phyloP scores from a whole-genome alignment of 2,797 vertebrate species.

The Saxicola maurus region DNA sequence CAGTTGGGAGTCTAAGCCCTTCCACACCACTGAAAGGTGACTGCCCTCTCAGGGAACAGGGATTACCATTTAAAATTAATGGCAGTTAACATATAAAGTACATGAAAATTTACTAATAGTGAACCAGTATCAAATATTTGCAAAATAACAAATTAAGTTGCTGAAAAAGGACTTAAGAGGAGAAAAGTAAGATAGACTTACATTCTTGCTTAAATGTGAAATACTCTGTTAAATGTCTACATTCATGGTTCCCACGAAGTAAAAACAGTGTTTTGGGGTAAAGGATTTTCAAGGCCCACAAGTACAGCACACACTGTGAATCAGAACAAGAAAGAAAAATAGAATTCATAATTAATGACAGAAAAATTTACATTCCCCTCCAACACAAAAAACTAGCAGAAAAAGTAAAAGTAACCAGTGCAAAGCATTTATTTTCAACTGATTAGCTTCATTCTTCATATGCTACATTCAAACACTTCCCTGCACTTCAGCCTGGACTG shows the following conservation, averaged over 20 bases:
- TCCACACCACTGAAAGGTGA: background rate
- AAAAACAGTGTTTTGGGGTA: slow-evolving; percentile 99
- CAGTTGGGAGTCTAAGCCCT: background rate
- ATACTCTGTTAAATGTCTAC: slow-evolving; percentile 99
- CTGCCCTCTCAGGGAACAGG: background rate
- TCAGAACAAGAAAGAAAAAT: slow-evolving; percentile 23
- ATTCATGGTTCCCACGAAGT: slow-evolving; percentile 99
- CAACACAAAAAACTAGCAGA: background rate
- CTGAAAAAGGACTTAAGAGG: background rate
- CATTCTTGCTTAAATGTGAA: slow-evolving; percentile 99
- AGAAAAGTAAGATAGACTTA: slow-evolving; percentile 77
- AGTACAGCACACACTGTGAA: slow-evolving; percentile 87
- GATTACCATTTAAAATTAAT: background rate
- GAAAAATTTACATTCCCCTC: background rate
- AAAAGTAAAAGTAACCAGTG: background rate
- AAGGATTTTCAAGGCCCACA: slow-evolving; percentile 93
- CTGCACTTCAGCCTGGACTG: background rate
- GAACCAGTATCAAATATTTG: background rate
- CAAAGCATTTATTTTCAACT: background rate
- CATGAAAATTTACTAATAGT: background rate
- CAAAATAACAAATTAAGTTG: background rate
- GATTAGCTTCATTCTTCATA: background rate
- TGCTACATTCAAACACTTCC: background rate
- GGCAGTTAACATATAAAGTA: background rate
- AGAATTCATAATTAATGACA: background rate